These are phyloP conservation scores for Pinna nobilis DNA, from an alignment of 1,140 invertebrate genomes.

Conservation along the genomic window DNA sequence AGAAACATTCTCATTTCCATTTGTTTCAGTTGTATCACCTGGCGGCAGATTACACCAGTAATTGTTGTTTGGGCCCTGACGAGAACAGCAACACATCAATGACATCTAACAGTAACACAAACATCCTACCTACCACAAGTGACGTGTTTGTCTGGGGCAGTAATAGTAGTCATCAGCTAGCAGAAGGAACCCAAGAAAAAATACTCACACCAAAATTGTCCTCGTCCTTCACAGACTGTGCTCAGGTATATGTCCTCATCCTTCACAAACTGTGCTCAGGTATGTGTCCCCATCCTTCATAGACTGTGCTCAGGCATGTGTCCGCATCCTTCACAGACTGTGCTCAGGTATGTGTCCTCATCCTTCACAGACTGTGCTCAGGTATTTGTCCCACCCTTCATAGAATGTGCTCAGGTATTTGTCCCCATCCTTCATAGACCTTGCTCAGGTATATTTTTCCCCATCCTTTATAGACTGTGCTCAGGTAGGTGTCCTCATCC, in stretches of 20 bases:
- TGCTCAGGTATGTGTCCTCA: too few relatives aligned
- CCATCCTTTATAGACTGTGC: too few relatives aligned
- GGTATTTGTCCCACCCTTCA: too few relatives aligned
- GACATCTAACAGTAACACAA: slow-evolving; percentile 39
- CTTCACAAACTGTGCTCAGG: too few relatives aligned
- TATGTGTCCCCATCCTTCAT: too few relatives aligned
- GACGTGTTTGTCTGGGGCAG: slow-evolving; percentile 83
- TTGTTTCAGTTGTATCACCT: slow-evolving; percentile 74
- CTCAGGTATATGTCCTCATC: slow-evolving; percentile 76
- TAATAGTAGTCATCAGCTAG: slow-evolving; percentile 82
- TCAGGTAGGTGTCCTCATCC: slow-evolving; percentile 77
- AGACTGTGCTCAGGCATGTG: too few relatives aligned
- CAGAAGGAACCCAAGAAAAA: slow-evolving; percentile 80
- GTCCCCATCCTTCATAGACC: too few relatives aligned
- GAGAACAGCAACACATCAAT: slow-evolving; percentile 56
- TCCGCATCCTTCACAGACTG: too few relatives aligned
- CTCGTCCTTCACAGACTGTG: slow-evolving; percentile 78
- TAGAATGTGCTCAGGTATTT: too few relatives aligned
- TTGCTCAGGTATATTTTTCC: too few relatives aligned
- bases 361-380: too few relatives aligned
- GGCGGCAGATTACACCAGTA: slow-evolving; percentile 74
- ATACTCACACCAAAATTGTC: slow-evolving; percentile 79
- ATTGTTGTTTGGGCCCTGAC: slow-evolving; percentile 65
- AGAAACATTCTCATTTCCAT: too few relatives aligned
- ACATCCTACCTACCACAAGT: slow-evolving; percentile 53